These are phyloP conservation scores for Malacosoma neustria DNA, from an alignment of 2,888 invertebrate genomes.

Conservation along the genomic window DNA sequence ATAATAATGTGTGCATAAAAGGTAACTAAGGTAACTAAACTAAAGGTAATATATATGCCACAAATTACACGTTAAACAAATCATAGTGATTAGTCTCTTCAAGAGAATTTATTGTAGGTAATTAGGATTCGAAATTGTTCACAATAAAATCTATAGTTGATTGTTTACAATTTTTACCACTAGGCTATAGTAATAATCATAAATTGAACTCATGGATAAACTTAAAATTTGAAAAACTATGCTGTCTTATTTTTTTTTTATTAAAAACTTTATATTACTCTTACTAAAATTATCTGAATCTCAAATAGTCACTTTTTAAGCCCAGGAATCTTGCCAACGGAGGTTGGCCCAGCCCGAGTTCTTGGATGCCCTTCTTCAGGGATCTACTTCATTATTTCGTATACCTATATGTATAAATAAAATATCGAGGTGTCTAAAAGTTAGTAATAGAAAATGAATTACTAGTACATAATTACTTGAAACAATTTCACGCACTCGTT, in stretches of 20 bases:
- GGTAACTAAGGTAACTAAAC: neutral
- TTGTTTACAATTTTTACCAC: constrained; percentile 11
- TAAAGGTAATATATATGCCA: no score
- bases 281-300: constrained; percentile 1
- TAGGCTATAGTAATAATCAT: constrained; percentile 4
- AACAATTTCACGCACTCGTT: constrained; percentile 72
- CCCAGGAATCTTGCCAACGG: neutral
- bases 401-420: constrained; percentile 59
- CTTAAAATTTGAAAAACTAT: constrained; percentile 7
- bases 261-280: constrained; percentile 3
- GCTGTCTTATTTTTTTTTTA: constrained; percentile 2
- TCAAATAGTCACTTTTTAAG: constrained; percentile 1
- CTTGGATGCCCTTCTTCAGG: constrained; percentile 22
- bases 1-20: neutral
- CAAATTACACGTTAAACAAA: constrained; percentile 19
- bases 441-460: constrained; percentile 70
- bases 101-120: constrained; percentile 33
- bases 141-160: constrained; percentile 14
- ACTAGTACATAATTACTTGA: constrained; percentile 67
- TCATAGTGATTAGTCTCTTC: constrained; percentile 36
- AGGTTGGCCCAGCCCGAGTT: neutral
- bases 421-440: constrained; percentile 51
- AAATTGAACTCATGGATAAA: constrained; percentile 24
- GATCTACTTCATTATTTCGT: constrained; percentile 39
- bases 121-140: constrained; percentile 25